phyloP scores from a whole-genome alignment of 2,888 invertebrate genomes.

The Hydroisotoma schaefferi region DNA sequence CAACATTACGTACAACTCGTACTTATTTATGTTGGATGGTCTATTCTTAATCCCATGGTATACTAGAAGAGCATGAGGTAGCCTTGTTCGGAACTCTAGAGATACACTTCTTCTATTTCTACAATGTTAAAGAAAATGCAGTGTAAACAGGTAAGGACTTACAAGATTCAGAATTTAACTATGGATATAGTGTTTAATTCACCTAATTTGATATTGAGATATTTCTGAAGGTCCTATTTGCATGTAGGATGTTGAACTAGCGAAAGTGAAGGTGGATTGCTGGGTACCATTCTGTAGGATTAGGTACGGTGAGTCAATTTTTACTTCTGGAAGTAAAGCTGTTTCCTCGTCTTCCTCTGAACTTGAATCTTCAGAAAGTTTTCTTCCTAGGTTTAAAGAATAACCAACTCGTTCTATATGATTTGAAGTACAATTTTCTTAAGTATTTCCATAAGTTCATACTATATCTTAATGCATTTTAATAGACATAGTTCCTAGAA shows the following conservation, averaged over 20 bases:
- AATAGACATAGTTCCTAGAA: no score
- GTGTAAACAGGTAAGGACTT: background rate
- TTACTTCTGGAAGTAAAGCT: background rate
- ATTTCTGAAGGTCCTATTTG: conserved; percentile 87
- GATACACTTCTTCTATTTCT: conserved; percentile 57
- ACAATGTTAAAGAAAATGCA: background rate
- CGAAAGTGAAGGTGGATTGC: conserved; percentile 85
- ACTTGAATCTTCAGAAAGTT: no score
- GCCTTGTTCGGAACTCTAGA: conserved; percentile 79
- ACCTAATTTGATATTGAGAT: conserved; percentile 85
- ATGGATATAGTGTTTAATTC: no score
- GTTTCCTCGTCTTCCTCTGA: no score
- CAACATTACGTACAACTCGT: conserved; percentile 84
- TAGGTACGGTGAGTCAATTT: conserved; percentile 51
- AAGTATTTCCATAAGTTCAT: no score
- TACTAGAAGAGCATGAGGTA: conserved; percentile 81
- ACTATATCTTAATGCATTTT: no score
- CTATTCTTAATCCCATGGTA: conserved; percentile 84
- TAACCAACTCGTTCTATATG: no score
- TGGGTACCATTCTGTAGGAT: conserved; percentile 82
- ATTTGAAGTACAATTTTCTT: no score
- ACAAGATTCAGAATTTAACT: no score
- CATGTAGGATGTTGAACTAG: conserved; percentile 83
- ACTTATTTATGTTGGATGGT: conserved; percentile 77
- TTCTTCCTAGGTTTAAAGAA: no score